Evolutionary conservation across 2,888 invertebrate species (phyloP).

Genomic region (Bruchidius siliquastri): DNA sequence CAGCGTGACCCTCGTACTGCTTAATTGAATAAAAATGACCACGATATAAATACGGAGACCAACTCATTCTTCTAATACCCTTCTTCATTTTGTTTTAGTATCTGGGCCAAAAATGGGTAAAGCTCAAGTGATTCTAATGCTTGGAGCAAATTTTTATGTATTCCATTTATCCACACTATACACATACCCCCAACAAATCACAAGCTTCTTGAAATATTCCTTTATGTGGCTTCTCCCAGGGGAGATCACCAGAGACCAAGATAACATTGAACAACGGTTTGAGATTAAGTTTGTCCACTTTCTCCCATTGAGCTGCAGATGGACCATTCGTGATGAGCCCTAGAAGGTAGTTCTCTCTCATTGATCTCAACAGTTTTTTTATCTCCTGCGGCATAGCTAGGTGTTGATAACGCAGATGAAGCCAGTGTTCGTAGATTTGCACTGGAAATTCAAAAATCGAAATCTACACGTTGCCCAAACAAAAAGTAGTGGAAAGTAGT

Average conservation of each 20-base stretch:
- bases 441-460: constrained; percentile 48
- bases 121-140: too few relatives aligned
- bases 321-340: constrained; percentile 84
- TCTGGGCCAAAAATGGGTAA: too few relatives aligned
- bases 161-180: constrained; percentile 44
- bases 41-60: too few relatives aligned
- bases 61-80: too few relatives aligned
- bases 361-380: constrained; percentile 61
- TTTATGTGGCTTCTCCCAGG: constrained; percentile 81
- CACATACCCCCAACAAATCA: constrained; percentile 67
- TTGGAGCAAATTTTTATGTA: too few relatives aligned
- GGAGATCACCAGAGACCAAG: constrained; percentile 77
- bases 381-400: constrained; percentile 66
- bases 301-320: constrained; percentile 85
- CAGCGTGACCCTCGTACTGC: too few relatives aligned
- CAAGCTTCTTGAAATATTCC: constrained; percentile 80
- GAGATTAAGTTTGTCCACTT: constrained; percentile 67
- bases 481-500: too few relatives aligned
- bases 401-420: constrained; percentile 72
- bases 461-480: too few relatives aligned
- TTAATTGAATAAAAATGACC: too few relatives aligned
- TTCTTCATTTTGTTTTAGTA: too few relatives aligned
- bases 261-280: constrained; percentile 73
- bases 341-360: constrained; percentile 70
- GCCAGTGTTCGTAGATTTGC: constrained; percentile 72